Percentiles rank a stretch among this genome's conserved stretches.
These are phyloP conservation scores for Myxocyprinus asiaticus DNA, from an alignment of 2,113 vertebrate genomes.

Conservation along the genomic window DNA sequence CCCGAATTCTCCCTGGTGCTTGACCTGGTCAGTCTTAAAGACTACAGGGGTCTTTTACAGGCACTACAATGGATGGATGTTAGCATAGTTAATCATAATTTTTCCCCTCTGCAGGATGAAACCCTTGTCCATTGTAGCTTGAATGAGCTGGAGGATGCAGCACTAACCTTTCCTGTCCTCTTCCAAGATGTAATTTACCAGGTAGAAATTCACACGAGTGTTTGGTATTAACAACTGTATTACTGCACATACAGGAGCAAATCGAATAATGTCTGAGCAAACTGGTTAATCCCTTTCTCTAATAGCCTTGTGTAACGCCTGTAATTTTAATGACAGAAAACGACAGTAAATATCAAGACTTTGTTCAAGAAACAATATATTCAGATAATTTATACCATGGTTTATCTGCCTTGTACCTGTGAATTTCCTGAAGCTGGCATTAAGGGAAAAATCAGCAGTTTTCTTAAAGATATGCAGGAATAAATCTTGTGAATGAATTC, in stretches of 20 bases:
- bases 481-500: slow-evolving; percentile 41
- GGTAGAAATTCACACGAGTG: slow-evolving; percentile 68
- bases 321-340: too few species aligned
- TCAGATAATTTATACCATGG: slow-evolving; percentile 49
- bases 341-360: not conserved
- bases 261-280: too few species aligned
- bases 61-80: not conserved
- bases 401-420: slow-evolving; percentile 56
- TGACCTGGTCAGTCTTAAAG: slow-evolving; percentile 83
- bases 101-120: slow-evolving; percentile 83
- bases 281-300: too few species aligned
- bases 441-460: slow-evolving; percentile 26
- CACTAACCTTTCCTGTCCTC: slow-evolving; percentile 97
- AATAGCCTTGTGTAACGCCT: too few species aligned
- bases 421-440: slow-evolving; percentile 51
- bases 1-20: slow-evolving; percentile 96
- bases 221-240: too few species aligned
- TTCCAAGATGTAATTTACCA: slow-evolving; percentile 99
- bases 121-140: slow-evolving; percentile 98
- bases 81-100: not conserved
- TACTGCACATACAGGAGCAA: too few species aligned
- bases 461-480: slow-evolving; percentile 44
- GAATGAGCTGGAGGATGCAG: slow-evolving; percentile 97
- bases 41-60: too few species aligned
- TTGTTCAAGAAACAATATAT: slow-evolving; percentile 42